Evolutionary conservation across 2,888 invertebrate genomes (phyloP), one percentile per base, ranked within the genome.

Genomic region (Eurytoma adleriae): DNA sequence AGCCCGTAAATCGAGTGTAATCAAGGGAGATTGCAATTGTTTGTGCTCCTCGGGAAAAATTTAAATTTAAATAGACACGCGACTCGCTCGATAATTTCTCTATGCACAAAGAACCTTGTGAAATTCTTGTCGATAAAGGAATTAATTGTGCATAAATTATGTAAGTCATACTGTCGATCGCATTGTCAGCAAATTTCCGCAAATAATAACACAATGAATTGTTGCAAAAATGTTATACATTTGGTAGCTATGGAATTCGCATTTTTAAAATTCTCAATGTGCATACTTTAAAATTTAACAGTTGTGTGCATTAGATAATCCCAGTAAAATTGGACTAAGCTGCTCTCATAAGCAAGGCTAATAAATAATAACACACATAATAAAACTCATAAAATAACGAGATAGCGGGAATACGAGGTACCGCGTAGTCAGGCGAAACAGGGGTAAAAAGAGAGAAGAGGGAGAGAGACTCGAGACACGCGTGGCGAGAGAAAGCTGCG

Each of bases 111-210:
- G 70, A 30, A 7, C 18, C n/a, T 78, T 72, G 67, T 40, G 72
- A 78, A 68, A 78, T 61, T 30, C 30, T 20, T 54, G 61, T 48
- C n/a, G 56, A 72, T 78, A 71, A 67, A 67, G 30, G 61, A 68
- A 78, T 72, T 72, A 61, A 78, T 72, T 56, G 69, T 56, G 62
- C 70, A 70, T 59, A 64, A 64, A 54, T 78, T 72, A 57, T 67
- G 30, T 5, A 50, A 1, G 24, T 1, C 18, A 10, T 27, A 16
- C 48, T 66, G 66, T 27, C 57, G 30, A 30, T 14, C 61, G 27
- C 18, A 70, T 64, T 62, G 20, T 76, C 40, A 52, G 24, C 54
- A 16, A 56, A 7, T 67, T 66, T 67, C 40, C 50, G 14, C 40
- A 16, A 64, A 40, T 73, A 66, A 20, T 40, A 54, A 72, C n/a